Conservation (phyloP, 2,113 vertebrate species). For the Lophotis ruficrista region DNA sequence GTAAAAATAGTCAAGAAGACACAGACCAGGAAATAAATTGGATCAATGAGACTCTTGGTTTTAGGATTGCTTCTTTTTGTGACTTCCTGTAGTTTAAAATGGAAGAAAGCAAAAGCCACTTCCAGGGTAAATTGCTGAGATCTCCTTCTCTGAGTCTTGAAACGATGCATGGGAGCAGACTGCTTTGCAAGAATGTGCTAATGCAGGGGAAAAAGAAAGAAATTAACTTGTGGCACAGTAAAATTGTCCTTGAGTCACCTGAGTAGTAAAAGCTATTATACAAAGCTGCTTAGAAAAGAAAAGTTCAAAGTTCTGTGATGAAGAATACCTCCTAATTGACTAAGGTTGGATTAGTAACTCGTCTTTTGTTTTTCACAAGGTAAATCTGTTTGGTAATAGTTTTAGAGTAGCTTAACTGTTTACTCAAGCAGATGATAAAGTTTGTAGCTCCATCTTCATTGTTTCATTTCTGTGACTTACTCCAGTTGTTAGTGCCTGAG, state of each 20-base stretch:
- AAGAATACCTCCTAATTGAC: slow-evolving; percentile 39
- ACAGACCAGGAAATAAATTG: not conserved
- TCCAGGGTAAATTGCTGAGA: not conserved
- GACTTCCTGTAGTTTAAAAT: not conserved
- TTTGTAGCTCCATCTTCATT: not conserved
- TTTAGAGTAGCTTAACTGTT: not conserved
- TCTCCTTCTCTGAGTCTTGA: not conserved
- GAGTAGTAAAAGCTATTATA: slow-evolving; percentile 46
- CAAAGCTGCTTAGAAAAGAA: slow-evolving; percentile 63
- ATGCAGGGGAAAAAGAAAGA: not conserved
- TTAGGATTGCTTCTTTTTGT: not conserved
- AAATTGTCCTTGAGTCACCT: slow-evolving; percentile 34
- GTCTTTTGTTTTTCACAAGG: not conserved
- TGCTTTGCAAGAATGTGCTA: not conserved
- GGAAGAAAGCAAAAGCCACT: not conserved
- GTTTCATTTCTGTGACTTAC: not conserved
- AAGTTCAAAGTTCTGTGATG: slow-evolving; percentile 35
- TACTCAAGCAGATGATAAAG: not conserved
- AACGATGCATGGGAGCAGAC: rapidly evolving
- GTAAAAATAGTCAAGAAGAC: not conserved
- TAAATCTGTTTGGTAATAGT: not conserved
- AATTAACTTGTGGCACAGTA: not conserved
- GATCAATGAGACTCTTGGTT: not conserved
- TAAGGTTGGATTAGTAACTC: slow-evolving; percentile 35
- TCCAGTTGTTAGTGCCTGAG: not conserved